phyloP scores from a whole-genome alignment of 1,140 invertebrate genomes.

The Zaprionus ghesquierei region DNA sequence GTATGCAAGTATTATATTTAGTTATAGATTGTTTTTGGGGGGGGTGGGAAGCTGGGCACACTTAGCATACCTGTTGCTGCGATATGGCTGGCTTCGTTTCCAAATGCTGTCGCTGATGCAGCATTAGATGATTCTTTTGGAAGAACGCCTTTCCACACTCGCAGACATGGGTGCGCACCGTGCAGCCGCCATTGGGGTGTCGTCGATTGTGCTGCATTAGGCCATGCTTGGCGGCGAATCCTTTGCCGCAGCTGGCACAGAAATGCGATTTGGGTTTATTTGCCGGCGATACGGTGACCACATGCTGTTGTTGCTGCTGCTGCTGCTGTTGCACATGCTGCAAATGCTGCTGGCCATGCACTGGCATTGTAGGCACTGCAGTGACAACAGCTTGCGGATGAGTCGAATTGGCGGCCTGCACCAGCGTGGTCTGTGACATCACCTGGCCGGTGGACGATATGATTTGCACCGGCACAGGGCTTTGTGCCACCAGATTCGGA shows the following conservation, averaged over 20 bases:
- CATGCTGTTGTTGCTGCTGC: conserved; percentile 68
- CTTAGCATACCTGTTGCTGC: conserved; percentile 83
- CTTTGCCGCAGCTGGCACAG: conserved; percentile 92
- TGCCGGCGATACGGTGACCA: conserved; percentile 76
- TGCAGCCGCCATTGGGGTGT: conserved; percentile 91
- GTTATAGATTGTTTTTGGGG: not conserved
- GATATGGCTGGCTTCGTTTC: conserved; percentile 85
- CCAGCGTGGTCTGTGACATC: conserved; percentile 80
- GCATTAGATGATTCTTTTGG: conserved; percentile 91
- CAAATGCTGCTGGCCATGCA: conserved; percentile 66
- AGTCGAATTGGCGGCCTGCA: conserved; percentile 78
- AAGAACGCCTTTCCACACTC: conserved; percentile 94
- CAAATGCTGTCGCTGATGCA: conserved; percentile 92
- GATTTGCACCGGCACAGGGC: conserved; percentile 81
- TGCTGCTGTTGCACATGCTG: conserved; percentile 60
- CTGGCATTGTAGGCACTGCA: conserved; percentile 66
- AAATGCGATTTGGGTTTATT: conserved; percentile 89
- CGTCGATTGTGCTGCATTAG: conserved; percentile 89
- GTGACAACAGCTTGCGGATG: conserved; percentile 79
- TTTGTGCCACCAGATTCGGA: conserved; percentile 77
- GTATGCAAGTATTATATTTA: conserved; percentile 6
- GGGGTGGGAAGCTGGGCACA: conserved; percentile 8
- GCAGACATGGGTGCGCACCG: conserved; percentile 91
- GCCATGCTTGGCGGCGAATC: conserved; percentile 92
- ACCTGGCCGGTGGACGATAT: conserved; percentile 82